Evolutionary conservation across 2,888 invertebrate genomes (phyloP).

Genomic region (Patella ulyssiponensis): DNA sequence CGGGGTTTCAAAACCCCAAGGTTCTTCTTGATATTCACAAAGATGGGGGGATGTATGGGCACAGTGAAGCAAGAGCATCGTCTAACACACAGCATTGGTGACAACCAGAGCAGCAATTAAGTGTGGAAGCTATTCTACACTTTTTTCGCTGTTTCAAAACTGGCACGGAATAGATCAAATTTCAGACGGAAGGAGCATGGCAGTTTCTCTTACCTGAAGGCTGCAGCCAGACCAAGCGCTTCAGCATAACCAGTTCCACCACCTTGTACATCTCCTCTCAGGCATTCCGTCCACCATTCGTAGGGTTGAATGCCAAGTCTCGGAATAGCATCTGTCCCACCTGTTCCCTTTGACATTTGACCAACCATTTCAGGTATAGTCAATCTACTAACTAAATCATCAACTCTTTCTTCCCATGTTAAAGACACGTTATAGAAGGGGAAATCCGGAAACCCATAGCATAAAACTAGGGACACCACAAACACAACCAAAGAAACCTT

Average conservation of each 20-base stretch:
- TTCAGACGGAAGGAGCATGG: too few relatives aligned
- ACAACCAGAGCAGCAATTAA: too few relatives aligned
- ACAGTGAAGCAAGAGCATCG: too few relatives aligned
- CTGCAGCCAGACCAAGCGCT: conserved; percentile 13
- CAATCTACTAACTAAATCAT: neutral
- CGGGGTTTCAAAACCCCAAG: too few relatives aligned
- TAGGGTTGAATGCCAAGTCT: conserved; percentile 17
- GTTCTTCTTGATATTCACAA: too few relatives aligned
- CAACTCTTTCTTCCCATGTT: neutral
- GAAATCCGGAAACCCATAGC: neutral
- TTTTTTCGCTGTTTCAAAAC: too few relatives aligned
- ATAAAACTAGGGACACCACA: too few relatives aligned
- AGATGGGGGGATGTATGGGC: too few relatives aligned
- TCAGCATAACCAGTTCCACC: conserved; percentile 13
- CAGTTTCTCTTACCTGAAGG: neutral
- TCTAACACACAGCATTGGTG: too few relatives aligned
- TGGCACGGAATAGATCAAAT: too few relatives aligned
- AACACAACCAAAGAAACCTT: too few relatives aligned
- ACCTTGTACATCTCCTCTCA: conserved; percentile 6
- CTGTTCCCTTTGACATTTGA: neutral
- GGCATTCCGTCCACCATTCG: conserved; percentile 21
- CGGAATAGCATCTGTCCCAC: conserved; percentile 1
- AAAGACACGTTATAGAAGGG: neutral
- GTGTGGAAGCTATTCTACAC: too few relatives aligned
- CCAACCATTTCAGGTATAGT: neutral